Percentiles rank a stretch among this genome's conserved stretches.
Evolutionary conservation across 1,140 invertebrate species (phyloP).

Genomic region (Lepidurus couesii): DNA sequence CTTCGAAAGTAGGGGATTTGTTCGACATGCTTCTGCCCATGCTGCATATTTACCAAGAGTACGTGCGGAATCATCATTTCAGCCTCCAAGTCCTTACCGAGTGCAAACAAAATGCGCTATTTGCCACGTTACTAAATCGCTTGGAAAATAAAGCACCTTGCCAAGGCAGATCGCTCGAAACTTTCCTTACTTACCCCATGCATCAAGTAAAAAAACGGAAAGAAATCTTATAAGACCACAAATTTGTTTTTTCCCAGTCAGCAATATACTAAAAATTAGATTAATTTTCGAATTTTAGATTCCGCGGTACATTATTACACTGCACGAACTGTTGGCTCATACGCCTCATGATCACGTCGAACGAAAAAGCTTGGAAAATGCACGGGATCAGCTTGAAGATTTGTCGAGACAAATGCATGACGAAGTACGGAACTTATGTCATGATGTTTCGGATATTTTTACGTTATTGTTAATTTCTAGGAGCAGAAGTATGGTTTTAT

Average conservation of each 20-base stretch:
- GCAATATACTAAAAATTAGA: not conserved
- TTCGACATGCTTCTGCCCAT: slow-evolving; percentile 91
- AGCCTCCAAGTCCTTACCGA: slow-evolving; percentile 87
- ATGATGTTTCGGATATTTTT: not conserved
- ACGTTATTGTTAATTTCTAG: too few species aligned
- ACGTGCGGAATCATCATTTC: slow-evolving; percentile 89
- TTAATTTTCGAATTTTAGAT: slow-evolving; percentile 53
- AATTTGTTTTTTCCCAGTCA: not conserved
- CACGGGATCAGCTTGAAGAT: slow-evolving; percentile 80
- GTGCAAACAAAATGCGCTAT: slow-evolving; percentile 78
- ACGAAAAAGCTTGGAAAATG: slow-evolving; percentile 78
- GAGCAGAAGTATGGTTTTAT: too few species aligned
- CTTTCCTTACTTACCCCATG: slow-evolving; percentile 90
- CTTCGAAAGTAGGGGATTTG: slow-evolving; percentile 65
- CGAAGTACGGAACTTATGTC: slow-evolving; percentile 53
- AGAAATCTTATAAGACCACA: not conserved
- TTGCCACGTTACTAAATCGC: slow-evolving; percentile 70
- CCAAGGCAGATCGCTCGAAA: slow-evolving; percentile 77
- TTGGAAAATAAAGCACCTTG: slow-evolving; percentile 81
- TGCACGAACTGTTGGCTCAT: slow-evolving; percentile 84
- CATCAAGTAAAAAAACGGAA: slow-evolving; percentile 65
- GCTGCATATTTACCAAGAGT: slow-evolving; percentile 91
- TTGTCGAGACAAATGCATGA: slow-evolving; percentile 78
- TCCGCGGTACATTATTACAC: slow-evolving; percentile 83
- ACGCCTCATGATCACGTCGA: slow-evolving; percentile 94